Percentiles rank a stretch among this genome's conserved stretches.
Evolutionary conservation across 2,797 vertebrate genomes (phyloP).

Genomic region (Myotis planiceps): DNA sequence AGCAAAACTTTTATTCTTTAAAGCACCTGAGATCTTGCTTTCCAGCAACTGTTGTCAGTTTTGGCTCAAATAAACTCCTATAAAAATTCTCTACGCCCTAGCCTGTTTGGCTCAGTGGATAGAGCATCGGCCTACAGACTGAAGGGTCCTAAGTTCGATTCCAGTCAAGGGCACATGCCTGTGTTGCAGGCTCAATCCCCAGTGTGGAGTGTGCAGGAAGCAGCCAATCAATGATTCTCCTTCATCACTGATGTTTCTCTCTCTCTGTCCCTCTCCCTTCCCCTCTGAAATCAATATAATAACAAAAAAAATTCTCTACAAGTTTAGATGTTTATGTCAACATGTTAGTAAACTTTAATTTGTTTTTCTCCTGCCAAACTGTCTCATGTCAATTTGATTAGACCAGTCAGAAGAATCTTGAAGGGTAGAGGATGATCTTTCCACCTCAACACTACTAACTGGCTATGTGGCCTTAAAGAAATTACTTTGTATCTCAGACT

Average conservation of each 20-base stretch:
- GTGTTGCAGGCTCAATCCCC: not conserved
- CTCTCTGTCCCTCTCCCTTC: not conserved
- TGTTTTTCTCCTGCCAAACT: not conserved
- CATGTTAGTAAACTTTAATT: not conserved
- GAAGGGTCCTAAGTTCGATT: not conserved
- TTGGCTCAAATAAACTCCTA: not conserved
- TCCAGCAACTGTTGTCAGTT: not conserved
- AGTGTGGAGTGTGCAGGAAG: not conserved
- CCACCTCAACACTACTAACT: not conserved
- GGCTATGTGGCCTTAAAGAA: not conserved
- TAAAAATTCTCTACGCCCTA: not conserved
- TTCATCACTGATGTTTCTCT: not conserved
- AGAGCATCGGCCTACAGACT: not conserved
- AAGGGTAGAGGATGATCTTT: not conserved
- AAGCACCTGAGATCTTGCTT: not conserved
- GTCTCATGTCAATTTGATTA: not conserved
- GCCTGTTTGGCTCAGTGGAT: not conserved
- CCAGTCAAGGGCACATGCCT: not conserved
- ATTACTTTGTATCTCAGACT: slow-evolving; percentile 12
- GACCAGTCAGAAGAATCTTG: not conserved
- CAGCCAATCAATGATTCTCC: not conserved
- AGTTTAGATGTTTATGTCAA: not conserved
- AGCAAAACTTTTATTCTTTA: not conserved
- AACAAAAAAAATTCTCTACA: not conserved
- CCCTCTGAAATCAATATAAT: not conserved